phyloP scores from a whole-genome alignment of 2,797 vertebrate genomes.

The Silurus aristotelis region DNA sequence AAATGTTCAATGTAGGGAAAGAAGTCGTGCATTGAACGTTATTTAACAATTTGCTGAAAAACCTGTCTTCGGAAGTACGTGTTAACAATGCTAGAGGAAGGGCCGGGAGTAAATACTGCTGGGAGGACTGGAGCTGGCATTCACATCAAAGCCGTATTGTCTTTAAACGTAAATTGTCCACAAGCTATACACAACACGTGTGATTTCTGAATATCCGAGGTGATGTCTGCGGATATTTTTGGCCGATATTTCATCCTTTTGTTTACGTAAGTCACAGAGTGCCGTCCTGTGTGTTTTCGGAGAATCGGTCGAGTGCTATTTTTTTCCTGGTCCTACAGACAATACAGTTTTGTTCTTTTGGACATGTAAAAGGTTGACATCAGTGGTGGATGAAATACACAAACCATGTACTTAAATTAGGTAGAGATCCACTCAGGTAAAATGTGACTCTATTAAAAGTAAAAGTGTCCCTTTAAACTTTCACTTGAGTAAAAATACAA shows the following conservation, averaged over 20 bases:
- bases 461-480: too few relatives aligned
- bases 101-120: conserved; percentile 72
- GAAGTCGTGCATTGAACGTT: conserved; percentile 68
- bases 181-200: conserved; percentile 66
- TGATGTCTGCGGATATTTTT: conserved; percentile 68
- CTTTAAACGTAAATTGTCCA: conserved; percentile 76
- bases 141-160: conserved; percentile 77
- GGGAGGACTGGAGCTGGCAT: conserved; percentile 73
- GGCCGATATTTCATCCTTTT: conserved; percentile 60
- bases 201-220: conserved; percentile 62
- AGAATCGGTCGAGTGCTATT: neutral
- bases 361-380: neutral
- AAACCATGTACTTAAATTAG: too few relatives aligned
- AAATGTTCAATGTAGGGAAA: conserved; percentile 65
- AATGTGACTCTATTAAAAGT: too few relatives aligned
- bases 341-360: neutral
- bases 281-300: neutral
- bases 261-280: conserved; percentile 46
- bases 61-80: conserved; percentile 72
- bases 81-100: conserved; percentile 80
- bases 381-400: too few relatives aligned
- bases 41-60: conserved; percentile 64
- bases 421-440: too few relatives aligned
- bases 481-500: too few relatives aligned
- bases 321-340: neutral